Conservation (phyloP, 2,797 vertebrate genomes). For the Malurus leucopterus region DNA sequence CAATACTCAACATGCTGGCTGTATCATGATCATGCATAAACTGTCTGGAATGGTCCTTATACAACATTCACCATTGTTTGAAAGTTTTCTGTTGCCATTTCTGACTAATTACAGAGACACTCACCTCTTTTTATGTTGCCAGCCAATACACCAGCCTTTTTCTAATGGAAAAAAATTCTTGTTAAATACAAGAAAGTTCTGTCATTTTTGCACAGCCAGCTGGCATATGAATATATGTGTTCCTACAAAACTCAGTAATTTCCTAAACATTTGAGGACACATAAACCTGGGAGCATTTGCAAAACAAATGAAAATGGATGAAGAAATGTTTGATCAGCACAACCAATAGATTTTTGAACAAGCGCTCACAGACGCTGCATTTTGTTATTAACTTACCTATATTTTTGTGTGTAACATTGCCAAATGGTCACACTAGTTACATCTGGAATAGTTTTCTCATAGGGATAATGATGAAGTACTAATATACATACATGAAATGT, state of each 20-base stretch:
- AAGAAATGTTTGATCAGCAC: neutral
- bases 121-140: neutral
- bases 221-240: neutral
- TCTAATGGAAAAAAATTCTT: neutral
- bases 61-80: neutral
- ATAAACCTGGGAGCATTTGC: neutral
- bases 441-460: neutral
- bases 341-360: neutral
- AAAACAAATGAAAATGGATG: neutral
- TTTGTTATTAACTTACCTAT: neutral
- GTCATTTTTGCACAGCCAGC: neutral
- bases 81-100: neutral
- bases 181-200: neutral
- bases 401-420: neutral
- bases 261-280: neutral
- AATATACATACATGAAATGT: neutral
- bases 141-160: neutral
- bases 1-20: neutral
- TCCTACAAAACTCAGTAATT: neutral
- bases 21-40: neutral
- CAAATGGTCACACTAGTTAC: neutral
- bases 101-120: neutral
- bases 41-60: neutral
- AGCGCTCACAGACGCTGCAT: neutral
- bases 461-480: neutral